Evolutionary conservation across 2,113 vertebrate genomes (phyloP).

Genomic region (Mirza zaza): DNA sequence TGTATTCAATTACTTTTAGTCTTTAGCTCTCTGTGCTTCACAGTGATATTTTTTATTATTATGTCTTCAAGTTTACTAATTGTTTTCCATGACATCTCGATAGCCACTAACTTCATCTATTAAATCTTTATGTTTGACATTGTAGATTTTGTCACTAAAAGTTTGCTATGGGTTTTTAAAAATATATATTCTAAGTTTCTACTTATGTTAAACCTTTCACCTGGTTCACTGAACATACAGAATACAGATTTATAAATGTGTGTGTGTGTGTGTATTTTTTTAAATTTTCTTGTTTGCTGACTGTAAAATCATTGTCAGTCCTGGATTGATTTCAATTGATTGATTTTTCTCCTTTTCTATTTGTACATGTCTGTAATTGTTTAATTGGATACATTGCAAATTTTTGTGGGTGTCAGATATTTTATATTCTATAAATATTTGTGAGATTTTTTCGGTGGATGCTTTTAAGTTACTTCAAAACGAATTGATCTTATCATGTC

Average conservation of each 20-base stretch:
- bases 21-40: background rate
- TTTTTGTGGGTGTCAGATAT: background rate
- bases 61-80: background rate
- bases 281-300: background rate
- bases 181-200: background rate
- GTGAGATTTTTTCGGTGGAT: background rate
- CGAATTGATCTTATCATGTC: background rate
- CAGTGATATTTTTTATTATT: background rate
- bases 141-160: background rate
- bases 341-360: background rate
- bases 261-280: too few relatives aligned
- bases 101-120: background rate
- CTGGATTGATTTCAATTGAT: background rate
- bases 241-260: too few relatives aligned
- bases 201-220: background rate
- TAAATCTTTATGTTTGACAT: background rate
- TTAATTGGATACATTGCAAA: background rate
- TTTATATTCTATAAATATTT: background rate
- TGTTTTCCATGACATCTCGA: background rate
- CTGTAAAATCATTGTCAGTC: background rate
- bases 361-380: background rate
- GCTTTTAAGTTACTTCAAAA: background rate
- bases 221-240: background rate
- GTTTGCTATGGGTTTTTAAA: background rate
- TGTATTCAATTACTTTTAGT: background rate